A percentile compares a stretch with the other conserved stretches of the same genome.
phyloP scores from a whole-genome alignment of 2,797 vertebrate genomes.

The Rachycentron canadum region DNA sequence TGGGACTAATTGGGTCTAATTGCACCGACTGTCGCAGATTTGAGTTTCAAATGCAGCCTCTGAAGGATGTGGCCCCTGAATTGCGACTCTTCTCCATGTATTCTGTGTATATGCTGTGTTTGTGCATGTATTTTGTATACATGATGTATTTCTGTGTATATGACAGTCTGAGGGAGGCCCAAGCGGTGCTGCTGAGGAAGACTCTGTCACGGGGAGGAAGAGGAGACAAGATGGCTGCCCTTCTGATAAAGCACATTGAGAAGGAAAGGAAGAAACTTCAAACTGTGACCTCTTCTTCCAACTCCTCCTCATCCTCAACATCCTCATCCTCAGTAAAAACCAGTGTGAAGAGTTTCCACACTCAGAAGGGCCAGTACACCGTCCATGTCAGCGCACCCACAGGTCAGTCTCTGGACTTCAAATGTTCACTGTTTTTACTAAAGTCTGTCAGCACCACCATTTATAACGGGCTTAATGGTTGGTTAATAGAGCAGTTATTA shows the following conservation, averaged over 20 bases:
- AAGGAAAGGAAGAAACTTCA: conserved; percentile 72
- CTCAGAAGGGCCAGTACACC: conserved; percentile 76
- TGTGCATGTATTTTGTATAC: neutral
- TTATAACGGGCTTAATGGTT: neutral
- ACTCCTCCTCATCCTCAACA: neutral
- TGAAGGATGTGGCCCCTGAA: too few relatives aligned
- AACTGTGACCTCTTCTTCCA: neutral
- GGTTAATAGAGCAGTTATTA: neutral
- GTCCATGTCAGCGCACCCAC: conserved; percentile 46
- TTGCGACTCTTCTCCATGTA: too few relatives aligned
- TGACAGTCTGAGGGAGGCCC: conserved; percentile 81
- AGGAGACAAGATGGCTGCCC: conserved; percentile 79
- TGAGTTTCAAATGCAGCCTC: too few relatives aligned
- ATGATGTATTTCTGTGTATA: neutral
- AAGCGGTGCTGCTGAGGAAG: conserved; percentile 78
- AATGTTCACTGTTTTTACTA: neutral
- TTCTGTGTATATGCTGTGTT: neutral
- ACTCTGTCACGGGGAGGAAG: conserved; percentile 61
- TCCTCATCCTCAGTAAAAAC: conserved; percentile 1
- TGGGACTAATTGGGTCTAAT: too few relatives aligned
- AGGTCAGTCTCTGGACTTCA: conserved; percentile 59
- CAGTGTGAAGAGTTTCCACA: conserved; percentile 72
- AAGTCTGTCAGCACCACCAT: too few relatives aligned
- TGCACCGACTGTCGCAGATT: too few relatives aligned
- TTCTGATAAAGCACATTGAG: conserved; percentile 83